phyloP scores from a whole-genome alignment of 30 jellyfish, hydroid and myxozoan genomes.

The Pelagia noctiluca region DNA sequence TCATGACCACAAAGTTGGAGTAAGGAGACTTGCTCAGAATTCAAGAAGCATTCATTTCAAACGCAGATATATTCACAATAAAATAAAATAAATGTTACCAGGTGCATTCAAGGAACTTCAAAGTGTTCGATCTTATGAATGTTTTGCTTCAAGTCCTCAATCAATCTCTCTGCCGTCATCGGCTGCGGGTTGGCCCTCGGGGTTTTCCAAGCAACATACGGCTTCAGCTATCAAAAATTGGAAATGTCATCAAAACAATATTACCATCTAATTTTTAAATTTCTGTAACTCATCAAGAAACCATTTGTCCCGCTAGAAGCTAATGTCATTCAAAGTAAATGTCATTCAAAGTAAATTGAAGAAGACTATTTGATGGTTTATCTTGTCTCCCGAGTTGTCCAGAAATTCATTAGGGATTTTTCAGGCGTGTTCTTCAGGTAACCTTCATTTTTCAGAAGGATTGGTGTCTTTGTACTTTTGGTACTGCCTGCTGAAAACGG shows the following conservation, averaged over 20 bases:
- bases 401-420: no score
- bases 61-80: neutral
- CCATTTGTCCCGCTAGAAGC: no score
- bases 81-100: neutral
- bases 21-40: no score
- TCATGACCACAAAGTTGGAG: neutral
- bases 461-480: no score
- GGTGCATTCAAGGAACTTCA: slow-evolving; percentile 75
- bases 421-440: no score
- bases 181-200: slow-evolving; percentile 54
- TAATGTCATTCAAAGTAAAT: neutral
- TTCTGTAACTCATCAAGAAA: no score
- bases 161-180: slow-evolving; percentile 85
- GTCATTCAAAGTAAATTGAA: neutral
- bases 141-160: slow-evolving; percentile 69
- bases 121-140: slow-evolving; percentile 66
- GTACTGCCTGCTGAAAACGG: no score
- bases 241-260: no score
- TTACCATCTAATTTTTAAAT: no score
- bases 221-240: slow-evolving; percentile 78
- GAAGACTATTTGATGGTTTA: neutral
- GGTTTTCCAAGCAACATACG: slow-evolving; percentile 92
- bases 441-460: no score
- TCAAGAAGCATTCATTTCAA: no score
- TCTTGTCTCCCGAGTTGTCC: no score